Percentiles rank a stretch among this genome's conserved stretches.
These are phyloP conservation scores for roundworm (Caenorhabditis elegans) DNA, from an alignment of 1,140 invertebrate genomes.

Conservation along the genomic window WBcel235 BX284602.5:4887501-4888000, in stretches of 20 bases:
- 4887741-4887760: not conserved
- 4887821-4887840: not conserved
- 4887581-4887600: not conserved
- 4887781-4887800: conserved; percentile 3
- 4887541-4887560: too few species aligned
- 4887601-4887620: not conserved
- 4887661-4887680: too few species aligned
- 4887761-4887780: not conserved
- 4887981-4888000: not conserved
- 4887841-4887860: not conserved
- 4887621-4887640: not conserved
- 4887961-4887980: not conserved
- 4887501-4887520: too few species aligned
- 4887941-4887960: not conserved
- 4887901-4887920: conserved; percentile 3
- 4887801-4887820: conserved; percentile 1
- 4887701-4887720: not conserved
- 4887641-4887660: not conserved
- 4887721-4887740: not conserved
- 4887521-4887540: too few species aligned
- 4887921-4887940: not conserved
- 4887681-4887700: too few species aligned
- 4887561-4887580: too few species aligned
- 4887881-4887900: not conserved
- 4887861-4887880: not conserved